These are phyloP conservation scores for Chironomus riparius DNA, from an alignment of 2,888 invertebrate species.

Conservation along the genomic window DNA sequence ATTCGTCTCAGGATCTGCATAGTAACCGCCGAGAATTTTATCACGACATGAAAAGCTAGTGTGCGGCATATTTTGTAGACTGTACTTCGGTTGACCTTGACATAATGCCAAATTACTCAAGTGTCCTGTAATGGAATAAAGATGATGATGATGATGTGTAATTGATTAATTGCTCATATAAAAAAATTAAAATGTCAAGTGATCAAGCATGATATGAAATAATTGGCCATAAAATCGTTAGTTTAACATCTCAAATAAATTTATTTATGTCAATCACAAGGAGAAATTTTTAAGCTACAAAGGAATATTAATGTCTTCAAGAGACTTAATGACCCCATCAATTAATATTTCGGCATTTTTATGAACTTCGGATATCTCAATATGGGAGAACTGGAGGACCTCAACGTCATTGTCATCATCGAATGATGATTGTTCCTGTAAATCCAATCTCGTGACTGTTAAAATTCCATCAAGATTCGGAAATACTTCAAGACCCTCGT, in stretches of 20 bases:
- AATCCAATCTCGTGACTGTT: neutral
- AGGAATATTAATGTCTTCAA: conserved; percentile 12
- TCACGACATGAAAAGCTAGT: conserved; percentile 67
- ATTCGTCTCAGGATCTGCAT: conserved; percentile 76
- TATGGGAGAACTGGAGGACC: conserved; percentile 3
- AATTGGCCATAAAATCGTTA: too few species aligned
- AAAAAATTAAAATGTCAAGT: neutral
- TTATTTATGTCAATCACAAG: neutral
- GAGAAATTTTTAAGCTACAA: neutral
- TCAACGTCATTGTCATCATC: conserved; percentile 8
- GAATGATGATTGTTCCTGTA: neutral
- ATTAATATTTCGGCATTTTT: conserved; percentile 20
- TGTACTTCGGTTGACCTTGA: conserved; percentile 46
- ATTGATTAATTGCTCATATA: neutral
- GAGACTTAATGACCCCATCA: conserved; percentile 19
- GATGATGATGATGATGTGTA: neutral
- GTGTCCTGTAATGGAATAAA: conserved; percentile 25
- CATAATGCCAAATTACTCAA: conserved; percentile 40
- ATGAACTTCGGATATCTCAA: conserved; percentile 3
- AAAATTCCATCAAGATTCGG: conserved; percentile 18
- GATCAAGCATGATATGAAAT: neutral
- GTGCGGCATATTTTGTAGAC: conserved; percentile 50
- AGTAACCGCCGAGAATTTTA: conserved; percentile 80
- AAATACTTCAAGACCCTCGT: neutral
- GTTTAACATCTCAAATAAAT: neutral